Evolutionary conservation across 2,113 vertebrate species (phyloP).

Genomic region (Isurus oxyrinchus): DNA sequence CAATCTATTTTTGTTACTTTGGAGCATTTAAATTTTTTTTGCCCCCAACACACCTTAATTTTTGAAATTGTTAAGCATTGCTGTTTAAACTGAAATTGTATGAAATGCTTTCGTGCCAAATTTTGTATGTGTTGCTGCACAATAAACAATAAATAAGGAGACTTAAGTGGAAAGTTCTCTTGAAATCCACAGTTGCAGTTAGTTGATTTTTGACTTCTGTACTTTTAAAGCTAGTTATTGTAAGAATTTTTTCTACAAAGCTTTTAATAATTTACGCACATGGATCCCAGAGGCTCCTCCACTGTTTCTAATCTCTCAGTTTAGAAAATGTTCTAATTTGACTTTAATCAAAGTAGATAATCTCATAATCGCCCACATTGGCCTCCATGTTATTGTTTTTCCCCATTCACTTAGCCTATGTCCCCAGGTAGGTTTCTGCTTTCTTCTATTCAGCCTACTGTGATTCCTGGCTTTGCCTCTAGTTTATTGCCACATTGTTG

Average conservation of each 20-base stretch:
- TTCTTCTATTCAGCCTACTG: neutral
- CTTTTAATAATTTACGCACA: neutral
- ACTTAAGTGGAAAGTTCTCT: neutral
- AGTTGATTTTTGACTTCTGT: neutral
- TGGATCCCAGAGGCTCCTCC: neutral
- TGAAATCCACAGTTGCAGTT: neutral
- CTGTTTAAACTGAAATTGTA: slow-evolving; percentile 1
- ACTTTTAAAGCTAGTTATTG: neutral
- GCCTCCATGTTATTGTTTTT: neutral
- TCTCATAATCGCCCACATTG: neutral
- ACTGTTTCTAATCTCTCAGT: neutral
- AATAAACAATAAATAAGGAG: neutral
- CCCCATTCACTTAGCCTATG: neutral
- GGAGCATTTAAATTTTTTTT: neutral
- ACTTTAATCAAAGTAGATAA: neutral
- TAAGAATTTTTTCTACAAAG: neutral
- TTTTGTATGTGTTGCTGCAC: neutral
- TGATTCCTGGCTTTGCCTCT: neutral
- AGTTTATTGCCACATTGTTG: neutral
- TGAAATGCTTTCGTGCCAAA: neutral
- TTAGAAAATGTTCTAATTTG: neutral
- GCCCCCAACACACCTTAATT: neutral
- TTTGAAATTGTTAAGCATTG: neutral
- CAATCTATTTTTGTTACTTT: neutral
- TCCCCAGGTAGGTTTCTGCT: neutral